phyloP scores from a whole-genome alignment of 2,888 invertebrate species.

The Drosophila rellima region DNA sequence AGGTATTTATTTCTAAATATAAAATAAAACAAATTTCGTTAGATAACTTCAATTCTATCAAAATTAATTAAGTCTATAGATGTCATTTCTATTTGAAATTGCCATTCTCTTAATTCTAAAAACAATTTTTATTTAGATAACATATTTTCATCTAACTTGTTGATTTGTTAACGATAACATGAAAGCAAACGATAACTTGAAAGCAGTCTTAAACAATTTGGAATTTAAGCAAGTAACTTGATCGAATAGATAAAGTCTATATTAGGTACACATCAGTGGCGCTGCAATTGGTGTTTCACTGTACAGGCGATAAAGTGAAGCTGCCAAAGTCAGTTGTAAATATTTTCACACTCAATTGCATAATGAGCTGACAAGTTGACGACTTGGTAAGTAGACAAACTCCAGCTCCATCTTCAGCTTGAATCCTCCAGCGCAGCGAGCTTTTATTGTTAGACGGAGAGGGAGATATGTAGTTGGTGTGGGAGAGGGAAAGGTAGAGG shows the following conservation, averaged over 20 bases:
- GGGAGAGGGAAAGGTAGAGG: background rate
- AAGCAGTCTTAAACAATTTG: background rate
- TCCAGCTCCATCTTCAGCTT: slow-evolving; percentile 40
- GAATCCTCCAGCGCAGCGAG: slow-evolving; percentile 33
- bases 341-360: slow-evolving; percentile 60
- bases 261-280: slow-evolving; percentile 7
- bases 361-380: slow-evolving; percentile 60
- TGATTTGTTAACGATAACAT: too few relatives aligned
- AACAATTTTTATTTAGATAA: too few relatives aligned
- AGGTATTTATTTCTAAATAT: background rate
- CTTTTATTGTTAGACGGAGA: slow-evolving; percentile 18
- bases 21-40: background rate
- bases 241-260: slow-evolving; percentile 5
- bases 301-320: slow-evolving; percentile 15
- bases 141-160: background rate
- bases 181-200: background rate
- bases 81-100: too few relatives aligned
- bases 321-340: slow-evolving; percentile 39
- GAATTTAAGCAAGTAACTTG: background rate
- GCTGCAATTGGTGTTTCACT: slow-evolving; percentile 16
- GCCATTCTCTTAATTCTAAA: too few relatives aligned
- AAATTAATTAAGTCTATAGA: too few relatives aligned
- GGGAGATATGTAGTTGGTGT: too few relatives aligned
- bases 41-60: background rate
- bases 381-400: slow-evolving; percentile 43